Base-by-base conservation (phyloP, 1,140 invertebrate genomes). In the Listronotus oregonensis region DNA sequence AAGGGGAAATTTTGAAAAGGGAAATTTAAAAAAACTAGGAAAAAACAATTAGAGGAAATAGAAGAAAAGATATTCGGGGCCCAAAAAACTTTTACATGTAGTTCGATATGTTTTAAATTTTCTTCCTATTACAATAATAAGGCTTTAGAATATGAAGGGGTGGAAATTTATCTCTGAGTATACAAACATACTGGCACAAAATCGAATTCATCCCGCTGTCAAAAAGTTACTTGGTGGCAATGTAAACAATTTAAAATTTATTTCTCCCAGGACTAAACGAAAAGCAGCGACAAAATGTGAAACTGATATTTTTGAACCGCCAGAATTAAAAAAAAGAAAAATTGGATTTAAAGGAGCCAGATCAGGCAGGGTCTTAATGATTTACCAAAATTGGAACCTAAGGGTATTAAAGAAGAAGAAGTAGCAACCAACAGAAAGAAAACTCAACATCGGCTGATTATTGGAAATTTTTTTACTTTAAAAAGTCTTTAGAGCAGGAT, bases 381-480 rank as follows among this genome's bases (percentile, higher is more conserved):
- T 27, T 34, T 40, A 47, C 17, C 42, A 59, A 56, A 63, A 46
- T 34, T 42, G 32, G 39, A 43, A 42, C 43, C 49, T 31, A 34
- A 37, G 11, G 8, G 52, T 49, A 40, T 52, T 43, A 65, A 68
- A 27, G 6, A 37, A 39, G 34, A 32, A 44, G 50, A 54, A 27
- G 55, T 59, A 52, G 15, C 11, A 34, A 69, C 71, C 39, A 76
- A 75, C 49, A 66, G 75, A 57, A 71, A 73, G 51, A 77, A 78
- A 69, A 64, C 54, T 9, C 77, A 76, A 61, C 70, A 75, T 60
- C 59, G 61, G 12, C 61, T 92, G 55, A 81, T 91, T 47, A 81
- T 92, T 75, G 93, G 94, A 0, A 95, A 96, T 81, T 93, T 14
- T 95, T 93, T 0, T 93, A 92, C 78, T 94, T 87, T 82, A 88